These are phyloP conservation scores for Arrhamphus sclerolepis DNA, from an alignment of 2,797 vertebrate genomes.

Conservation along the genomic window DNA sequence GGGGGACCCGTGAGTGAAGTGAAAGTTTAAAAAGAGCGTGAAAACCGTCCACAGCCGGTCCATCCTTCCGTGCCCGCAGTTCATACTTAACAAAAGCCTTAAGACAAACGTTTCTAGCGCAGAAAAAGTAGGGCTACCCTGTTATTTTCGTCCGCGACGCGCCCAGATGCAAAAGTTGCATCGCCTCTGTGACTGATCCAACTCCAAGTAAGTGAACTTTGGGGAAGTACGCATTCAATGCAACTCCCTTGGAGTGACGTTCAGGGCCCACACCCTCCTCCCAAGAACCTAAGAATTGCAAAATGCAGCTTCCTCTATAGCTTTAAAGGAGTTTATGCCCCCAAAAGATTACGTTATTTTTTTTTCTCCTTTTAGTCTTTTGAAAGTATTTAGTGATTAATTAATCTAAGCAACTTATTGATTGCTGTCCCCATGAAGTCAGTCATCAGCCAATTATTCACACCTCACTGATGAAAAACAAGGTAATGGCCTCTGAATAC, in stretches of 20 bases:
- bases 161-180: conserved; percentile 39
- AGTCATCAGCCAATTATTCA: conserved; percentile 48
- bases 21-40: conserved; percentile 69
- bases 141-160: conserved; percentile 23
- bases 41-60: conserved; percentile 65
- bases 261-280: conserved; percentile 66
- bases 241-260: conserved; percentile 75
- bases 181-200: conserved; percentile 54
- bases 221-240: conserved; percentile 67
- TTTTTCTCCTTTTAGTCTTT: conserved; percentile 1
- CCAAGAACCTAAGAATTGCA: conserved; percentile 12
- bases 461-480: conserved; percentile 60
- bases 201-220: conserved; percentile 61
- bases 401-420: conserved; percentile 18
- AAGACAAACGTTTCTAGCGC: conserved; percentile 33
- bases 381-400: conserved; percentile 16
- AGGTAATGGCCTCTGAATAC: conserved; percentile 36
- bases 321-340: conserved; percentile 15
- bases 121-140: conserved; percentile 1
- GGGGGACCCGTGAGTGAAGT: conserved; percentile 63
- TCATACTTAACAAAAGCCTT: conserved; percentile 45
- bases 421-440: conserved; percentile 21
- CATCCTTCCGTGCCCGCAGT: conserved; percentile 33
- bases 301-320: background rate
- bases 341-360: conserved; percentile 3